A percentile compares a stretch with the other conserved stretches of the same genome.
phyloP scores from a whole-genome alignment of 2,797 vertebrate genomes.

The Pseudochaenichthys georgianus region DNA sequence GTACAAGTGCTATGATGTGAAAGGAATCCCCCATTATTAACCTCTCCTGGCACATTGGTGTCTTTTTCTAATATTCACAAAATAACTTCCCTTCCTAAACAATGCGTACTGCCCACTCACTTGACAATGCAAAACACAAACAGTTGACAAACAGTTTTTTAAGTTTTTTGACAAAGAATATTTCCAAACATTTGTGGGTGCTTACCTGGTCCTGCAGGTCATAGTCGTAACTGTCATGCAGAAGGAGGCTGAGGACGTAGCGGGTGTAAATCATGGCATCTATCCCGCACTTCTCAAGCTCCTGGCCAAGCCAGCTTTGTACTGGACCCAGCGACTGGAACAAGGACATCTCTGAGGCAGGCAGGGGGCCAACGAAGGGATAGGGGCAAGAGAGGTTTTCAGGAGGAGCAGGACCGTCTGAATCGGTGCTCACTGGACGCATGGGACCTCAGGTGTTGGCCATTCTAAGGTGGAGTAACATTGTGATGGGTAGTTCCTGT shows the following conservation, averaged over 20 bases:
- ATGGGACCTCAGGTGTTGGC: slow-evolving; percentile 94
- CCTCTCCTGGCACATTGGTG: slow-evolving; percentile 24
- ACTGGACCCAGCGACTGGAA: slow-evolving; percentile 98
- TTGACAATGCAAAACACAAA: slow-evolving; percentile 13
- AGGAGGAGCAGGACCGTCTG: slow-evolving; percentile 94
- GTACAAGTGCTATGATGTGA: slow-evolving; percentile 7
- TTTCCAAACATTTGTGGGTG: not conserved
- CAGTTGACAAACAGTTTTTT: slow-evolving; percentile 1
- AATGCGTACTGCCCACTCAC: not conserved
- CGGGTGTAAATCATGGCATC: slow-evolving; percentile 99
- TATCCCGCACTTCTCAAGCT: slow-evolving; percentile 99
- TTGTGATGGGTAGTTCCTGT: slow-evolving; percentile 80
- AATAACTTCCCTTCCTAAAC: slow-evolving; percentile 17
- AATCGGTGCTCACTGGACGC: slow-evolving; percentile 93
- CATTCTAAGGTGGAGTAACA: slow-evolving; percentile 90
- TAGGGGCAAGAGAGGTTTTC: slow-evolving; percentile 91
- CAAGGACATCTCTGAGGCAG: slow-evolving; percentile 97
- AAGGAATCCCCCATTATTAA: slow-evolving; percentile 40
- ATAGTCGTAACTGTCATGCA: slow-evolving; percentile 98
- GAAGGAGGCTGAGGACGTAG: slow-evolving; percentile 98
- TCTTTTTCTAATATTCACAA: slow-evolving; percentile 42
- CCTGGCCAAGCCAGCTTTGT: slow-evolving; percentile 99
- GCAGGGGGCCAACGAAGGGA: slow-evolving; percentile 86
- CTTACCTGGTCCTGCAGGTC: slow-evolving; percentile 99
- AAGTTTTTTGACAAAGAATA: not conserved